These are phyloP conservation scores for Phacellophora camtschatica DNA, from an alignment of 30 jellyfish, hydroid and myxozoan species.

Conservation along the genomic window DNA sequence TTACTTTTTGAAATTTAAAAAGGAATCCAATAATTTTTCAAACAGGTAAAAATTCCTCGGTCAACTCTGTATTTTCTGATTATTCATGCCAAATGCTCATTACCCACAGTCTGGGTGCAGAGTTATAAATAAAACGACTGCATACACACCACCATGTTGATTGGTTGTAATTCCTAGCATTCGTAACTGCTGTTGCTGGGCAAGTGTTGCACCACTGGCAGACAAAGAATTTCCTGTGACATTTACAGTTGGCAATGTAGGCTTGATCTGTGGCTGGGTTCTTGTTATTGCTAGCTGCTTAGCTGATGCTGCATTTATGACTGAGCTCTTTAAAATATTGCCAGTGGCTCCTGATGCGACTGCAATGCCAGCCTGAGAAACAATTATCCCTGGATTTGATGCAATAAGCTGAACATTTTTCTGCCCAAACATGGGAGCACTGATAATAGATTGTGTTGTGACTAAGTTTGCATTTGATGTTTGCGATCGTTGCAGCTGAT, in stretches of 20 bases:
- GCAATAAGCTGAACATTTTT: constrained; percentile 28
- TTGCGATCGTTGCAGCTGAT: constrained; percentile 51
- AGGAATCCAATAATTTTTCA: too few species aligned
- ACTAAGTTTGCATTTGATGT: neutral
- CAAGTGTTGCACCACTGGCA: constrained; percentile 34
- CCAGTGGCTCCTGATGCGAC: constrained; percentile 33
- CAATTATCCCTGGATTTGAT: constrained; percentile 5
- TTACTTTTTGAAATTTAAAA: too few species aligned
- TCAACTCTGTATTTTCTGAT: too few species aligned
- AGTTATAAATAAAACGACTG: too few species aligned
- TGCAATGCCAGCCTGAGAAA: constrained; percentile 18
- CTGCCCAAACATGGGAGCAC: constrained; percentile 21
- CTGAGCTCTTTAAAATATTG: constrained; percentile 17
- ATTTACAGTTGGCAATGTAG: constrained; percentile 26
- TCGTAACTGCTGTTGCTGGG: constrained; percentile 37
- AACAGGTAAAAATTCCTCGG: too few species aligned
- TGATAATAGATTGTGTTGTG: constrained; percentile 13
- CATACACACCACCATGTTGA: too few species aligned
- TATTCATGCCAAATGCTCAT: too few species aligned
- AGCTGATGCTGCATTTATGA: constrained; percentile 6
- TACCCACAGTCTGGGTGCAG: neutral
- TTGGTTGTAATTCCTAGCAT: constrained; percentile 44
- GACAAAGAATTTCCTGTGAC: constrained; percentile 1
- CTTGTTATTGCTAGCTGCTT: constrained; percentile 11
- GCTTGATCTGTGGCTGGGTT: constrained; percentile 1